Evolutionary conservation across 2,888 invertebrate genomes (phyloP).

Genomic region (Neria commutata): DNA sequence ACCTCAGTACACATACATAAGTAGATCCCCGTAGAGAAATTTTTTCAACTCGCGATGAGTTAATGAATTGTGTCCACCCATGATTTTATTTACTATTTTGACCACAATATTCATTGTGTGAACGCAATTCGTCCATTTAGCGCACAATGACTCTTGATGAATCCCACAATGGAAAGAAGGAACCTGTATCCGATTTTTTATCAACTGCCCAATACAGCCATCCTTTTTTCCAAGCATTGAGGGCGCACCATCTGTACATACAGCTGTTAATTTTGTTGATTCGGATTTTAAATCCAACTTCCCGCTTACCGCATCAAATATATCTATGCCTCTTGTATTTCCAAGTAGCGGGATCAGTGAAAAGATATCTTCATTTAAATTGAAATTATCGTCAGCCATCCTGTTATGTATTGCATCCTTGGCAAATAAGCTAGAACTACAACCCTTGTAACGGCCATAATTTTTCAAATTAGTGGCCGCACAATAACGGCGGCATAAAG

Average conservation of each 20-base stretch:
- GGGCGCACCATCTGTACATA: conserved; percentile 11
- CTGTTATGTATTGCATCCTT: too few relatives aligned
- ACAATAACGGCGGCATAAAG: too few relatives aligned
- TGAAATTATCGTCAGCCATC: too few relatives aligned
- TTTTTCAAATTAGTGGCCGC: too few relatives aligned
- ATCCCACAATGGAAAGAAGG: conserved; percentile 17
- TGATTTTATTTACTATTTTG: conserved; percentile 20
- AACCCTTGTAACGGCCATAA: too few relatives aligned
- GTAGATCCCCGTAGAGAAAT: conserved; percentile 14
- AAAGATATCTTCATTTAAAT: too few relatives aligned
- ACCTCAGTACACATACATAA: conserved; percentile 13
- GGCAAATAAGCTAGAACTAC: too few relatives aligned
- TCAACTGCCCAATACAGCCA: conserved; percentile 17
- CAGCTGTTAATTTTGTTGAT: conserved; percentile 12
- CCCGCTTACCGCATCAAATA: conserved; percentile 14
- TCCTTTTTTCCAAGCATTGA: conserved; percentile 6
- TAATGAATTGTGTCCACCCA: conserved; percentile 9
- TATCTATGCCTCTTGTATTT: conserved; percentile 9
- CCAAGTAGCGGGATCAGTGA: conserved; percentile 12
- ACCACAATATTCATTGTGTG: conserved; percentile 19
- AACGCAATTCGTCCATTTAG: conserved; percentile 15
- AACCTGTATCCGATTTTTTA: too few relatives aligned
- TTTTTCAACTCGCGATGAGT: conserved; percentile 6
- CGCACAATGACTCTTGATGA: conserved; percentile 24
- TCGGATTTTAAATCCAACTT: conserved; percentile 10